phyloP scores from a whole-genome alignment of 2,113 vertebrate genomes.

The Oreotragus oreotragus region DNA sequence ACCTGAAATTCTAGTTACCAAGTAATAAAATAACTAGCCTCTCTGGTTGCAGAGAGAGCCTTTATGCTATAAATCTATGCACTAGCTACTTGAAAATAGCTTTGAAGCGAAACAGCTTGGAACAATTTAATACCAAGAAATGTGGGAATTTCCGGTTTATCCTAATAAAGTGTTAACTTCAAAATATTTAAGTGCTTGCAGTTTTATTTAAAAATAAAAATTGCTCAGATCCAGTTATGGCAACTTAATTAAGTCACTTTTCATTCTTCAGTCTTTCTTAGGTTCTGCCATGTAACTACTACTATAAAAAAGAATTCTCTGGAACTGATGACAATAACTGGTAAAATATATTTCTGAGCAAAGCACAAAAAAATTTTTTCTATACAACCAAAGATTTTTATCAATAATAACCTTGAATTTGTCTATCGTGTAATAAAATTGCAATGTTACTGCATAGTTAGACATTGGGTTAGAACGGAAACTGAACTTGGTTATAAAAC shows the following conservation, averaged over 20 bases:
- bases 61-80: not conserved
- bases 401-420: not conserved
- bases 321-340: conserved; percentile 22
- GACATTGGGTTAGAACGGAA: not conserved
- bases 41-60: not conserved
- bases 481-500: not conserved
- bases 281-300: not conserved
- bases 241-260: conserved; percentile 38
- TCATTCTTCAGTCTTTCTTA: conserved; percentile 21
- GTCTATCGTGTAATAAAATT: not conserved
- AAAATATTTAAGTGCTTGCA: conserved; percentile 22
- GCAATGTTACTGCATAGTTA: not conserved
- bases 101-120: conserved; percentile 1
- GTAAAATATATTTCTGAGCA: not conserved
- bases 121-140: conserved; percentile 27
- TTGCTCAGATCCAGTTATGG: conserved; percentile 6
- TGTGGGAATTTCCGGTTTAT: conserved; percentile 16
- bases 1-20: not conserved
- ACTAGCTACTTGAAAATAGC: not conserved
- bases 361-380: not conserved
- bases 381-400: not conserved
- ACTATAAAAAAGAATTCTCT: not conserved
- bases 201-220: conserved; percentile 38
- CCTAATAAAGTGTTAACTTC: conserved; percentile 36
- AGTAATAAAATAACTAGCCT: not conserved